Conservation (phyloP, 1,140 invertebrate species). For the Eriocheir sinensis region DNA sequence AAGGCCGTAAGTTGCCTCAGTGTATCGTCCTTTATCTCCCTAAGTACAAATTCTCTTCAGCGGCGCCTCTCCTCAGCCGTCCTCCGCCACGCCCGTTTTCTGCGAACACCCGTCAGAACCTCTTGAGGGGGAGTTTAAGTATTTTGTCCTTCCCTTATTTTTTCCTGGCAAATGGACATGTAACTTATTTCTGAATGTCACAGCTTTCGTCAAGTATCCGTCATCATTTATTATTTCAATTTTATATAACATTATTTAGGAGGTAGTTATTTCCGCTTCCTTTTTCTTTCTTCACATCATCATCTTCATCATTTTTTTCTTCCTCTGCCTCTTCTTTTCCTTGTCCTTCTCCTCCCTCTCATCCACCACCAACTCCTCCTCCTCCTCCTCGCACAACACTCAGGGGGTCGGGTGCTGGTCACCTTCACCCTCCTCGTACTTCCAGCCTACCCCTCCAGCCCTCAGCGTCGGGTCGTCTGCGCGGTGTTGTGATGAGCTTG, state of each 20-base stretch:
- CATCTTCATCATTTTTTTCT: constrained; percentile 9
- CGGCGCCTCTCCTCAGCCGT: constrained; percentile 15
- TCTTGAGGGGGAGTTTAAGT: neutral
- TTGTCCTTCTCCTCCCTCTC: neutral
- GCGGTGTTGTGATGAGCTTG: neutral
- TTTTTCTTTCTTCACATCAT: constrained; percentile 1
- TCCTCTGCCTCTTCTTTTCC: neutral
- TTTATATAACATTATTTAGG: neutral
- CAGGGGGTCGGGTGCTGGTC: neutral
- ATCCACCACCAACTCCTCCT: neutral
- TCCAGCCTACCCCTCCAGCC: neutral
- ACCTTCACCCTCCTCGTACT: too few species aligned
- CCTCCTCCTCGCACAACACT: neutral
- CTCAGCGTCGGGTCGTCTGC: neutral
- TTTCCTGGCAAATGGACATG: too few species aligned
- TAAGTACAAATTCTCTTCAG: constrained; percentile 69
- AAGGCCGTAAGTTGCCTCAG: constrained; percentile 62
- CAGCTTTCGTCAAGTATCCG: neutral
- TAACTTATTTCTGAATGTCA: too few species aligned
- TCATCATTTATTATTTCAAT: neutral
- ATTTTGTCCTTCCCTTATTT: neutral
- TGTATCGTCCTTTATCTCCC: constrained; percentile 67
- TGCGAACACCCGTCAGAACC: neutral
- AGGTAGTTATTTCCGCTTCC: neutral
- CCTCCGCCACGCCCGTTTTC: constrained; percentile 34